A percentile compares a stretch with the other conserved stretches of the same genome.
Conservation (phyloP, 2,888 invertebrate species). For the Hydropsyche betteni region DNA sequence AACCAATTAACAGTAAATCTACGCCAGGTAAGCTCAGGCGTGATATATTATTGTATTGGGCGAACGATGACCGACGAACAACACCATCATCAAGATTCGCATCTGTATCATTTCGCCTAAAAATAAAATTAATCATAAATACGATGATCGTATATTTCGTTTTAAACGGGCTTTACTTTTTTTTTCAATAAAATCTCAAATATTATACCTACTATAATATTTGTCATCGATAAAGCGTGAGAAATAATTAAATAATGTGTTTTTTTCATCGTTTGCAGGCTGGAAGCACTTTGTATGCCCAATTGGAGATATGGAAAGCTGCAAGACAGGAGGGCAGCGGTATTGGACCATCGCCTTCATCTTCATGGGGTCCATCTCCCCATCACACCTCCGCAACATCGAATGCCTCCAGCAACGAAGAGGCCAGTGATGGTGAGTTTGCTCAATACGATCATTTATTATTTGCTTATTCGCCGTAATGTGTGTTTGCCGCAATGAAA, state of each 20-base stretch:
- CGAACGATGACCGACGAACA: conserved; percentile 12
- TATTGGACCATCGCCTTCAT: conserved; percentile 45
- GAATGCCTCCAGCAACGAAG: conserved; percentile 67
- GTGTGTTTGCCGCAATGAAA: neutral
- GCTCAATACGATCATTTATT: neutral
- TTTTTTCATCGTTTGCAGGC: conserved; percentile 66
- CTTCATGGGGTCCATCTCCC: conserved; percentile 54
- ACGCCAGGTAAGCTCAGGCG: conserved; percentile 5
- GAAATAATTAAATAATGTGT: conserved; percentile 9
- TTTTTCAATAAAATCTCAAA: no score
- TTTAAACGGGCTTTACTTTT: no score
- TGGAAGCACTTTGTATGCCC: conserved; percentile 85
- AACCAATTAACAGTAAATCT: conserved; percentile 32
- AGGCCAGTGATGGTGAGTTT: conserved; percentile 75
- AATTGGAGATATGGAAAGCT: conserved; percentile 91
- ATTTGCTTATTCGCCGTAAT: neutral
- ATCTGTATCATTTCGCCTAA: conserved; percentile 10
- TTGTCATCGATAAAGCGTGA: no score
- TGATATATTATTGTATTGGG: neutral
- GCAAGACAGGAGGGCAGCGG: conserved; percentile 68
- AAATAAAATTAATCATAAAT: neutral
- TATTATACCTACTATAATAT: no score
- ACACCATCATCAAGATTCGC: neutral
- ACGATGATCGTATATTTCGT: no score
- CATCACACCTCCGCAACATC: conserved; percentile 59